phyloP scores from a whole-genome alignment of 2,797 vertebrate genomes.

The Peromyscus aztecus region DNA sequence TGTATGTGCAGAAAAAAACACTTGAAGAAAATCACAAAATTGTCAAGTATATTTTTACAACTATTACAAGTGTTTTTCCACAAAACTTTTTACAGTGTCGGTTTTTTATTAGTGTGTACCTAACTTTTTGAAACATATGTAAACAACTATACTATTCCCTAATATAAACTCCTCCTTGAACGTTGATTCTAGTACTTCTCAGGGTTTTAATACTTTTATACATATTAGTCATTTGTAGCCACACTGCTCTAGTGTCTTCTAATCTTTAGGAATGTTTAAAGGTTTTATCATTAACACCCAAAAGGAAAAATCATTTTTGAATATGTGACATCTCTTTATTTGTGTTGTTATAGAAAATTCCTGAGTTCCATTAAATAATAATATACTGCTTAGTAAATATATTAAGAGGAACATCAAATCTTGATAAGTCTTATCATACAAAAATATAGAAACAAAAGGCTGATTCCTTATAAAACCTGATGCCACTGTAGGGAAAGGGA shows the following conservation, averaged over 20 bases:
- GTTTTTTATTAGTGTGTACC: background rate
- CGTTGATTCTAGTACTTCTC: background rate
- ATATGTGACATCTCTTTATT: conserved; percentile 23
- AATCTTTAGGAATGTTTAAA: conserved; percentile 44
- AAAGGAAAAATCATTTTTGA: conserved; percentile 35
- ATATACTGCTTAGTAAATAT: conserved; percentile 23
- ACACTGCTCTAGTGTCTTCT: background rate
- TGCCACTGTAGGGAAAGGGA: background rate
- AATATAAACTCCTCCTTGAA: background rate
- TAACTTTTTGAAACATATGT: background rate
- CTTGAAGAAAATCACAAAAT: conserved; percentile 2
- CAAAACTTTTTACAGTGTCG: background rate
- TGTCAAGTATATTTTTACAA: background rate
- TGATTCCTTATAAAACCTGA: conserved; percentile 18
- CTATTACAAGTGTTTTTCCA: background rate
- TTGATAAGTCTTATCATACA: background rate
- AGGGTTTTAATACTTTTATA: background rate
- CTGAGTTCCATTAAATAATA: background rate
- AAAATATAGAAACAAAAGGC: background rate
- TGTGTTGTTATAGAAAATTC: conserved; percentile 9
- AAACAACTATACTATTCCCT: background rate
- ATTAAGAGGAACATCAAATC: background rate
- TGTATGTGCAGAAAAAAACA: background rate
- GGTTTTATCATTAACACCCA: background rate
- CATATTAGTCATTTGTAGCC: conserved; percentile 26